These are phyloP conservation scores for Bugula neritina DNA, from an alignment of 2,888 invertebrate species.

Conservation along the genomic window DNA sequence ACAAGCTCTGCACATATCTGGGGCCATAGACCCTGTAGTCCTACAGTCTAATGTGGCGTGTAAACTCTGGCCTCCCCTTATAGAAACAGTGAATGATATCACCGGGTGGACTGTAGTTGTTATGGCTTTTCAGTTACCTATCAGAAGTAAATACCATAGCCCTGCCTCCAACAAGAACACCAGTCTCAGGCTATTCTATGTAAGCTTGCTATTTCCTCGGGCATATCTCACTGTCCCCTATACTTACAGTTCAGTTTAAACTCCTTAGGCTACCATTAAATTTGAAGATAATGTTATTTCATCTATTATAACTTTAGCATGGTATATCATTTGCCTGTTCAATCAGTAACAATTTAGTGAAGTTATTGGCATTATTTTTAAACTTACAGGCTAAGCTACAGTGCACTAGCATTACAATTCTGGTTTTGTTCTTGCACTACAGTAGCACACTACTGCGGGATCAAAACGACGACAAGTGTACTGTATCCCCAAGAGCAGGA, in stretches of 20 bases:
- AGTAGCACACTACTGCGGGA: not conserved
- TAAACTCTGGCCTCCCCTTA: not conserved
- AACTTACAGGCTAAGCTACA: slow-evolving; percentile 2
- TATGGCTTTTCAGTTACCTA: not conserved
- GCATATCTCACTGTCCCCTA: too few relatives aligned
- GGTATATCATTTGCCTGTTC: too few relatives aligned
- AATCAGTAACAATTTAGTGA: too few relatives aligned
- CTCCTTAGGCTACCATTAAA: too few relatives aligned
- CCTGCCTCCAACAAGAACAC: not conserved
- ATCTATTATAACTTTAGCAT: too few relatives aligned
- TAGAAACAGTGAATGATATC: not conserved
- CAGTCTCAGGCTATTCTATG: not conserved
- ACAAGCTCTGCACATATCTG: not conserved
- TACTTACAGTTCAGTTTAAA: too few relatives aligned
- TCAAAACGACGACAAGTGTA: not conserved
- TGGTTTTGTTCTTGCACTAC: not conserved
- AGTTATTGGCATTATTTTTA: too few relatives aligned
- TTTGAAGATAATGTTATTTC: too few relatives aligned
- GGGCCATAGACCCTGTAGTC: not conserved
- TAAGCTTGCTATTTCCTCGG: too few relatives aligned
- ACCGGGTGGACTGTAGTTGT: not conserved
- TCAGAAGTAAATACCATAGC: not conserved
- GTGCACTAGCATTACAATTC: not conserved
- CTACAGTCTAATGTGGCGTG: not conserved
- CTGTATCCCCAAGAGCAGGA: not conserved